A percentile compares a stretch with the other conserved stretches of the same genome.
These are phyloP conservation scores for Andrena minutula DNA, from an alignment of 2,888 invertebrate species.

Conservation along the genomic window DNA sequence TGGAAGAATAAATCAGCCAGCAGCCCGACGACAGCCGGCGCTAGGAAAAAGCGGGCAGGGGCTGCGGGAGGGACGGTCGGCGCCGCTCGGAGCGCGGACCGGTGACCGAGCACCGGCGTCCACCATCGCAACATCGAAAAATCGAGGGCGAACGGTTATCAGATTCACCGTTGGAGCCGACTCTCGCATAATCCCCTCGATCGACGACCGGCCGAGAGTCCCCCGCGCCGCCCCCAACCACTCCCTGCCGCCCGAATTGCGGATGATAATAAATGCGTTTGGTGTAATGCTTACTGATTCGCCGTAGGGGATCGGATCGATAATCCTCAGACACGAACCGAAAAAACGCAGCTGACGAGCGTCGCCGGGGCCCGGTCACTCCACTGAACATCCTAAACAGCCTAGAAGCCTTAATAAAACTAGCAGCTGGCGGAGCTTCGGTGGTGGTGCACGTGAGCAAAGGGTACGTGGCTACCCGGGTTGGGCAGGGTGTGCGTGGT, in stretches of 20 bases:
- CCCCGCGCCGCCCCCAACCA: not conserved
- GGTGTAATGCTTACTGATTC: slow-evolving; percentile 62
- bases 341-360: slow-evolving; percentile 39
- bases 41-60: not conserved
- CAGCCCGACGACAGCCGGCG: not conserved
- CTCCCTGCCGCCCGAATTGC: not conserved
- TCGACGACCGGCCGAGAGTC: not conserved
- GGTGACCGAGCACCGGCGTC: not conserved
- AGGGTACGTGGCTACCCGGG: slow-evolving; percentile 9
- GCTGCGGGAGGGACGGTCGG: not conserved
- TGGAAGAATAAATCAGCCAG: not conserved
- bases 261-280: slow-evolving; percentile 45
- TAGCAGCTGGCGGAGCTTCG: slow-evolving; percentile 23
- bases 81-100: not conserved
- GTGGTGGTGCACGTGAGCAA: slow-evolving; percentile 9
- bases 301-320: slow-evolving; percentile 52
- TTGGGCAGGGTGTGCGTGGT: slow-evolving; percentile 23
- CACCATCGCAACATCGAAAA: not conserved
- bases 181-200: not conserved
- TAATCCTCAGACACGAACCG: slow-evolving; percentile 59
- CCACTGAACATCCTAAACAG: slow-evolving; percentile 54
- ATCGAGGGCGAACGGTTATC: not conserved
- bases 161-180: not conserved
- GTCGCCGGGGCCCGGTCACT: slow-evolving; percentile 33
- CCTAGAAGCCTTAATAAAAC: slow-evolving; percentile 30